A percentile compares a stretch with the other conserved stretches of the same genome.
These are phyloP conservation scores for Drosophila birchii DNA, from an alignment of 2,888 invertebrate genomes.

Conservation along the genomic window DNA sequence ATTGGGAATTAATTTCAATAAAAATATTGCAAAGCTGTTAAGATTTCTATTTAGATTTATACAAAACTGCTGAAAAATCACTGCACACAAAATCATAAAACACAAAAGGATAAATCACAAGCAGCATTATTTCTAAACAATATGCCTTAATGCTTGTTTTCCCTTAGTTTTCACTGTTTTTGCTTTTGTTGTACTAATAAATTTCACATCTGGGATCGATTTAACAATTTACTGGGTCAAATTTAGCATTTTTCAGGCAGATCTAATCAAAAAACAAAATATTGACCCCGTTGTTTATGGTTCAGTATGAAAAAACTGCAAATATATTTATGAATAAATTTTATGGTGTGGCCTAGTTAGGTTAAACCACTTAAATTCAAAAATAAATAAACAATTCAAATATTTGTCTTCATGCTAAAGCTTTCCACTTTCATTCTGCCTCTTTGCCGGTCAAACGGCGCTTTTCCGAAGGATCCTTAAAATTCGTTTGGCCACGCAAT, in stretches of 20 bases:
- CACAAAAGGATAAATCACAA: neutral
- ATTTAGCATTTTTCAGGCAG: conserved; percentile 12
- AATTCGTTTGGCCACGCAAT: conserved; percentile 22
- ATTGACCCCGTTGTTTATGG: conserved; percentile 3
- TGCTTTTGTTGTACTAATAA: conserved; percentile 14
- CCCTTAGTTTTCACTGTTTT: neutral
- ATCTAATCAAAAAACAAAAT: conserved; percentile 22
- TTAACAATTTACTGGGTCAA: conserved; percentile 50
- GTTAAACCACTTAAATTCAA: conserved; percentile 4
- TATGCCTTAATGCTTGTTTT: neutral
- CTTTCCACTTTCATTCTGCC: neutral
- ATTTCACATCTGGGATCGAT: conserved; percentile 47
- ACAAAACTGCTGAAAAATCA: neutral
- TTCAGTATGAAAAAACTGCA: neutral
- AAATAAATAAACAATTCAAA: neutral
- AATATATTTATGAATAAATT: conserved; percentile 5
- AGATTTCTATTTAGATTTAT: neutral
- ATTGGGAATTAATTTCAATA: no score
- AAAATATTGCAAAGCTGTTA: no score
- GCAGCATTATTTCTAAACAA: neutral
- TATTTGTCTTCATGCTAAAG: neutral
- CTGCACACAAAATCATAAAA: neutral
- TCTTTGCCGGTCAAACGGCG: neutral
- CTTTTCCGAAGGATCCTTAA: conserved; percentile 15
- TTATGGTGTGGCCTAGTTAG: conserved; percentile 2